Evolutionary conservation across 1,140 invertebrate genomes (phyloP).

Genomic region (Cephus cinctus): DNA sequence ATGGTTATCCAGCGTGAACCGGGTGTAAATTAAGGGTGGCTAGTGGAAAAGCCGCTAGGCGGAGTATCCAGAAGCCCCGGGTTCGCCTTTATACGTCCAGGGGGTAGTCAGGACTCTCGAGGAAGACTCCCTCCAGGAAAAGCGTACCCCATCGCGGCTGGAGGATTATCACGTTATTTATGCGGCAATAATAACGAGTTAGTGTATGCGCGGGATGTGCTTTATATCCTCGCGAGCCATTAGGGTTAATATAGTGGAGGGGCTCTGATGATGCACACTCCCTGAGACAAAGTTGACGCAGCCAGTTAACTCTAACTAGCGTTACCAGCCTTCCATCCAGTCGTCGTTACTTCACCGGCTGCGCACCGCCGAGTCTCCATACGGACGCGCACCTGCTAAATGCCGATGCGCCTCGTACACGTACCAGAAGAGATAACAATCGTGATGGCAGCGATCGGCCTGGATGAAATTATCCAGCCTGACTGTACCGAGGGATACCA

Average conservation of each 20-base stretch:
- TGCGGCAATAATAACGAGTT: conserved; percentile 57
- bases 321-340: neutral
- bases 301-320: conserved; percentile 13
- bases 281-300: conserved; percentile 16
- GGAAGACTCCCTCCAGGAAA: too few relatives aligned
- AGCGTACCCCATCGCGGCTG: neutral
- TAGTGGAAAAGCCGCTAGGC: too few relatives aligned
- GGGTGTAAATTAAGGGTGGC: too few relatives aligned
- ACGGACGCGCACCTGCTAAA: conserved; percentile 32
- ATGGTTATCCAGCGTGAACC: too few relatives aligned
- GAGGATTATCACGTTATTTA: conserved; percentile 57
- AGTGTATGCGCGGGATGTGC: conserved; percentile 54
- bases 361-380: neutral
- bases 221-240: conserved; percentile 54
- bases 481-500: too few relatives aligned
- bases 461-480: too few relatives aligned
- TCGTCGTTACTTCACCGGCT: conserved; percentile 6
- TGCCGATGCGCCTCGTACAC: too few relatives aligned
- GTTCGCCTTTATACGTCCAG: too few relatives aligned
- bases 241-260: conserved; percentile 52
- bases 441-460: too few relatives aligned
- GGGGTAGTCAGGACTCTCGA: too few relatives aligned
- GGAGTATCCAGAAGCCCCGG: too few relatives aligned
- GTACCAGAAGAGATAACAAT: too few relatives aligned
- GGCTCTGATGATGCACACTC: conserved; percentile 24